Conservation (phyloP, 2,888 invertebrate genomes). For the Polia nebulosa region DNA sequence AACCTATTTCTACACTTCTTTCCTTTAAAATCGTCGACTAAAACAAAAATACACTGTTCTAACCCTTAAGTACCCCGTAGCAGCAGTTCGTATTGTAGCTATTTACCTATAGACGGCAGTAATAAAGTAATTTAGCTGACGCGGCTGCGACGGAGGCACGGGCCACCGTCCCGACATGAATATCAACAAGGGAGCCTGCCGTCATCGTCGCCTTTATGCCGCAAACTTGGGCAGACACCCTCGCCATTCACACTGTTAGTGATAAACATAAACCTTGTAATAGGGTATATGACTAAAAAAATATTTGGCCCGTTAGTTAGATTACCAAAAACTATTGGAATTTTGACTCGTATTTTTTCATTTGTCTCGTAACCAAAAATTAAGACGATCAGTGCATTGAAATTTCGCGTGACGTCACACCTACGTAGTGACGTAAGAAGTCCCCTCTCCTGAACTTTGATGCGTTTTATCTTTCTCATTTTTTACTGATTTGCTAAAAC, state of each 20-base stretch:
- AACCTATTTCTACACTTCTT: not conserved
- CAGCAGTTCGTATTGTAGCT: conserved; percentile 70
- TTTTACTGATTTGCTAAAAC: too few relatives aligned
- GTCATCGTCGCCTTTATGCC: conserved; percentile 70
- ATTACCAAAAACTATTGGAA: too few relatives aligned
- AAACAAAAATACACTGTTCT: conserved; percentile 27
- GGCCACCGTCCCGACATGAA: conserved; percentile 79
- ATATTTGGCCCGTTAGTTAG: too few relatives aligned
- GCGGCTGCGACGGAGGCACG: conserved; percentile 74
- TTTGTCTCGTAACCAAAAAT: too few relatives aligned
- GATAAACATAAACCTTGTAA: conserved; percentile 62
- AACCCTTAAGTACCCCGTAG: conserved; percentile 32
- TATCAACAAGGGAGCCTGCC: conserved; percentile 82
- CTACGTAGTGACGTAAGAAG: too few relatives aligned
- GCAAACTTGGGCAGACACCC: conserved; percentile 72
- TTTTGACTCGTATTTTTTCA: too few relatives aligned
- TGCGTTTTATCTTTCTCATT: too few relatives aligned
- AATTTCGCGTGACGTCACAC: too few relatives aligned
- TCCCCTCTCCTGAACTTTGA: too few relatives aligned
- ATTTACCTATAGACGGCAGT: conserved; percentile 79
- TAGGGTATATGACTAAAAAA: too few relatives aligned
- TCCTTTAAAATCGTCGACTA: not conserved
- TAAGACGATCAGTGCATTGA: too few relatives aligned
- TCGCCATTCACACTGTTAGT: conserved; percentile 59
- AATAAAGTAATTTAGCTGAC: conserved; percentile 87